phyloP scores from a whole-genome alignment of 2,888 invertebrate genomes.

The Tholera decimalis region DNA sequence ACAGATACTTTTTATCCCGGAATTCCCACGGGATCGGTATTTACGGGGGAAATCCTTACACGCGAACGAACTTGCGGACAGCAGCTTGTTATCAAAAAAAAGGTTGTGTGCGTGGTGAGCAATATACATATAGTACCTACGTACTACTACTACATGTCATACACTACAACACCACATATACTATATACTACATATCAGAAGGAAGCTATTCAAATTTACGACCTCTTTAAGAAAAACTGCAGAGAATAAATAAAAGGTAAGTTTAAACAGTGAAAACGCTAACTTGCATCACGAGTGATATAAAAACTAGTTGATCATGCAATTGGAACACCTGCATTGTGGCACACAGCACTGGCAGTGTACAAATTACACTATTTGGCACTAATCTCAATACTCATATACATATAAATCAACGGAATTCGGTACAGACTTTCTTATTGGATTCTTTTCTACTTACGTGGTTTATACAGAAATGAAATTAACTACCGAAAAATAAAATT shows the following conservation, averaged over 20 bases:
- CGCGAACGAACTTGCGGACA: too few species aligned
- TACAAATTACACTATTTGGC: conserved; percentile 19
- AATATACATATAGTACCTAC: too few species aligned
- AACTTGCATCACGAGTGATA: not conserved
- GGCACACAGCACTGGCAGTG: not conserved
- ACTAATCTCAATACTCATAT: conserved; percentile 21
- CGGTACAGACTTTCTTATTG: conserved; percentile 31
- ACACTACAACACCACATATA: too few species aligned
- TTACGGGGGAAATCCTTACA: too few species aligned
- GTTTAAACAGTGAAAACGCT: not conserved
- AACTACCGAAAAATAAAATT: not conserved
- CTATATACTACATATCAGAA: too few species aligned
- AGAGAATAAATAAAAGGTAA: not conserved
- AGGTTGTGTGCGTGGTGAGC: too few species aligned
- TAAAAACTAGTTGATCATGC: not conserved
- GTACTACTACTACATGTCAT: too few species aligned
- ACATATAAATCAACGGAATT: conserved; percentile 32
- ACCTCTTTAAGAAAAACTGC: not conserved
- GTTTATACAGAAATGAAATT: not conserved
- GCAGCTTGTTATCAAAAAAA: too few species aligned
- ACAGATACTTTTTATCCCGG: too few species aligned
- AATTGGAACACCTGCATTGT: not conserved
- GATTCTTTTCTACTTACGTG: conserved; percentile 15
- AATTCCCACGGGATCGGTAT: too few species aligned
- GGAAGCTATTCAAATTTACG: not conserved